phyloP scores from a whole-genome alignment of 2,888 invertebrate genomes.

The Lottia scabra region DNA sequence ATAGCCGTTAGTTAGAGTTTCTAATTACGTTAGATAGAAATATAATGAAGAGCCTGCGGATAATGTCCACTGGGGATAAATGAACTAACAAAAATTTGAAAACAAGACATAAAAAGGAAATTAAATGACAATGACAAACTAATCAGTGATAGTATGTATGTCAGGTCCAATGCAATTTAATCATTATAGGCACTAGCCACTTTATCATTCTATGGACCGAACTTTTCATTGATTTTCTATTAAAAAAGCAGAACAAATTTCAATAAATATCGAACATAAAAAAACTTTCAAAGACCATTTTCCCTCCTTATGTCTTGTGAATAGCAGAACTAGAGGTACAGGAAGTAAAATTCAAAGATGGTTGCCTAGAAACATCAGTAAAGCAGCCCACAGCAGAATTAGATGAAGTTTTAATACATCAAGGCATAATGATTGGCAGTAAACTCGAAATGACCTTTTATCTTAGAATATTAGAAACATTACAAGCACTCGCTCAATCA shows the following conservation, averaged over 20 bases:
- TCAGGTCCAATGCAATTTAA: slow-evolving; percentile 1
- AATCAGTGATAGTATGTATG: slow-evolving; percentile 2
- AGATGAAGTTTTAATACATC: slow-evolving; percentile 21
- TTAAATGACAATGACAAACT: not conserved
- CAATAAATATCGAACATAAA: slow-evolving; percentile 23
- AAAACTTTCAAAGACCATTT: slow-evolving; percentile 21
- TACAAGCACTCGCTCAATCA: slow-evolving; percentile 4
- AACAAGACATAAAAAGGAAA: slow-evolving; percentile 2
- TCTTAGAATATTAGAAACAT: slow-evolving; percentile 5
- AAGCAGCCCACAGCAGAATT: slow-evolving; percentile 9
- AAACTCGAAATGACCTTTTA: slow-evolving; percentile 18
- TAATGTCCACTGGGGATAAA: not conserved
- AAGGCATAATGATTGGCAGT: slow-evolving; percentile 12
- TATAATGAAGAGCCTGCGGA: not conserved
- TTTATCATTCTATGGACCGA: not conserved
- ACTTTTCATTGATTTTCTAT: not conserved
- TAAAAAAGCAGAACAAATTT: slow-evolving; percentile 21
- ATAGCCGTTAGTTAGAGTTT: not conserved
- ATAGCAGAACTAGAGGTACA: slow-evolving; percentile 15
- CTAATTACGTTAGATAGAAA: not conserved
- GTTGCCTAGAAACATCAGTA: slow-evolving; percentile 16
- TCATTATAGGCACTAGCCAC: not conserved
- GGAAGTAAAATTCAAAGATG: slow-evolving; percentile 19
- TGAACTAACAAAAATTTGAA: slow-evolving; percentile 4
- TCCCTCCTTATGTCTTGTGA: slow-evolving; percentile 5